Base-by-base conservation (phyloP, 2,888 invertebrate species). In the Sinopyrophorus schimmeli region DNA sequence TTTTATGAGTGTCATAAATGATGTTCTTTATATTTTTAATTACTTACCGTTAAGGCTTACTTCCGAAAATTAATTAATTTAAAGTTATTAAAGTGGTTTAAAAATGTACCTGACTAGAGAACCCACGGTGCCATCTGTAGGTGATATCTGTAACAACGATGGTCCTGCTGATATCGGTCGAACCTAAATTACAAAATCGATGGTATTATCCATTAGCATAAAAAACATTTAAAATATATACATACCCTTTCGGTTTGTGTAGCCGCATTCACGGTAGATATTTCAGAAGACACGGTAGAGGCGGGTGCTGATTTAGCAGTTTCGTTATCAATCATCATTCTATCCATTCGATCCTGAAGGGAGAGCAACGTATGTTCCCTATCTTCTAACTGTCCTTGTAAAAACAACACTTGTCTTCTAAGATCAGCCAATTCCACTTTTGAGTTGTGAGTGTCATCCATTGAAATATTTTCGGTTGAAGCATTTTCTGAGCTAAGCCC, bases 321-420 rank as follows among this genome's bases (percentile, higher is more conserved):
- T 70, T 73, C 68, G 62, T 69, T 72, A 12, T 67, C 71, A 23
- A 53, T 63, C 16, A 64, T 54, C 23, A 70, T 52, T 41, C 68
- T 82, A 66, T 80, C 77, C 78, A 89, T 84, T 73, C 87, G 82
- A 66, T 84, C 83, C 75, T 90, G 89, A 70, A 92, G 78, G 67
- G 84, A 79, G 67, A 86, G 83, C 73, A 92, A 89, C 66, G 86
- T 82, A 58, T 87, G 81, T 71, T 92, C 91, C 66, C 86, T 86
- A 73, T 93, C 92, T 70, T 92, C 91, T 66, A 92, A 75, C 78
- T 92, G 91, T 64, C 90, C 88, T 80, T 89, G 89, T 71, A 89
- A 78, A 74, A 86, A 89, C 71, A 88, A 78, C 68, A 89, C 86
- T 77, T 91, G 90, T 63, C 89, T 81, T 58, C 86, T 81, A 74